phyloP scores from a whole-genome alignment of 1,140 invertebrate genomes.

The Planococcus citri region DNA sequence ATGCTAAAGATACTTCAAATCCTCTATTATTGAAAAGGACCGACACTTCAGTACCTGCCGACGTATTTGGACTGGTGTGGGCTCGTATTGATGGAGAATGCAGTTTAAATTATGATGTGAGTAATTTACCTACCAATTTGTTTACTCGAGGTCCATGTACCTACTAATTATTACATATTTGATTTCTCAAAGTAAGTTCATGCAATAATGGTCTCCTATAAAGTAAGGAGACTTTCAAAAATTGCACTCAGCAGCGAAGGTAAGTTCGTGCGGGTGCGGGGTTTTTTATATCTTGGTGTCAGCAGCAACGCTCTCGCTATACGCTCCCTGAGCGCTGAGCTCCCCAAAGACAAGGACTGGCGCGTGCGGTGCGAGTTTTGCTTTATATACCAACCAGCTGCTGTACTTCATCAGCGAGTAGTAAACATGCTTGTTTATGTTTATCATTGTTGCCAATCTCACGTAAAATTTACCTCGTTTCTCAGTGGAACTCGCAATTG shows the following conservation, averaged over 20 bases:
- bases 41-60: constrained; percentile 33
- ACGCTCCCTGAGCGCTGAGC: constrained; percentile 12
- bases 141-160: too few relatives aligned
- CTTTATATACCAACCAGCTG: neutral
- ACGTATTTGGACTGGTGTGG: constrained; percentile 64
- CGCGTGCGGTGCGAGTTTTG: neutral
- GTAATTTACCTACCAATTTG: constrained; percentile 16
- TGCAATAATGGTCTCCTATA: constrained; percentile 1
- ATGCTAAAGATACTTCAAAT: constrained; percentile 52
- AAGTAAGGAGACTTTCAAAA: constrained; percentile 19
- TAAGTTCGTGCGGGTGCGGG: neutral
- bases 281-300: constrained; percentile 5
- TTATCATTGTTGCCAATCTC: neutral
- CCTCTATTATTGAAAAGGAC: constrained; percentile 48
- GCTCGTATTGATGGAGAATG: constrained; percentile 66
- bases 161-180: too few relatives aligned
- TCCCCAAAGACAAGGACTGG: constrained; percentile 16
- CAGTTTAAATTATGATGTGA: constrained; percentile 68
- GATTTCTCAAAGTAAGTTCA: neutral
- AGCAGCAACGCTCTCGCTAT: constrained; percentile 17
- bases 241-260: constrained; percentile 1
- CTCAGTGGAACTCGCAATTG: too few relatives aligned
- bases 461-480: too few relatives aligned
- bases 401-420: constrained; percentile 6
- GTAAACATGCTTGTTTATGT: neutral